Percentiles rank a stretch among this genome's conserved stretches.
phyloP scores from a whole-genome alignment of 2,113 vertebrate species.

The Prietella phreatophila region DNA sequence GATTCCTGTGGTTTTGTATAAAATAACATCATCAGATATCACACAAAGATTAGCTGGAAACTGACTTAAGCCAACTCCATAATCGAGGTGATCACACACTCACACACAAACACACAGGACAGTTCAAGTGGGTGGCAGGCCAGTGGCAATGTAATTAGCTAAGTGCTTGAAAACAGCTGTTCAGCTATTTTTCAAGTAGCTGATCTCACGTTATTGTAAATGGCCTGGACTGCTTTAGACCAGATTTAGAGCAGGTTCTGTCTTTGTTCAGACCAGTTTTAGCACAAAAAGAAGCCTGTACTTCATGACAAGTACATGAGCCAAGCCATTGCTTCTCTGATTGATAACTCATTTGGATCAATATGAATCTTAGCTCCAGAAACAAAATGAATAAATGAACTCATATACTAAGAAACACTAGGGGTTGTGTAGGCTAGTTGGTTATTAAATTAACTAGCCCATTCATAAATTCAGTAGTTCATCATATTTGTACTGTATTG shows the following conservation, averaged over 20 bases:
- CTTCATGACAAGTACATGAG: conserved; percentile 26
- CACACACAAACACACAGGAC: conserved; percentile 42
- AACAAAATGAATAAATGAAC: not conserved
- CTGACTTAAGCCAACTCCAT: conserved; percentile 55
- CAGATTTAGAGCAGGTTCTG: conserved; percentile 56
- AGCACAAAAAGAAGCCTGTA: not conserved
- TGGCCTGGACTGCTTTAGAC: conserved; percentile 64
- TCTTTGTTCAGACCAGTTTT: not conserved
- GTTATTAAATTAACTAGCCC: not conserved
- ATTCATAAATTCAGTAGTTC: not conserved
- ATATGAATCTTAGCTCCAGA: not conserved
- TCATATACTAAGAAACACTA: not conserved
- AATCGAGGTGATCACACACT: conserved; percentile 50
- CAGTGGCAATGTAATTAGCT: conserved; percentile 57
- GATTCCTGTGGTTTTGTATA: not conserved
- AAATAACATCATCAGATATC: conserved; percentile 22
- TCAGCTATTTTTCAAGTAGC: conserved; percentile 70
- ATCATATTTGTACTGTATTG: too few species aligned
- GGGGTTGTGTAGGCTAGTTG: not conserved
- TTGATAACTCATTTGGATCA: not conserved
- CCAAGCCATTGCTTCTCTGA: conserved; percentile 6
- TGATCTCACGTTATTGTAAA: conserved; percentile 68
- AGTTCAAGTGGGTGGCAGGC: conserved; percentile 39
- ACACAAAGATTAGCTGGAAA: conserved; percentile 60
- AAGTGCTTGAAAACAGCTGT: conserved; percentile 73